phyloP scores from a whole-genome alignment of 2,797 vertebrate genomes.

The Rhinogobio ventralis region DNA sequence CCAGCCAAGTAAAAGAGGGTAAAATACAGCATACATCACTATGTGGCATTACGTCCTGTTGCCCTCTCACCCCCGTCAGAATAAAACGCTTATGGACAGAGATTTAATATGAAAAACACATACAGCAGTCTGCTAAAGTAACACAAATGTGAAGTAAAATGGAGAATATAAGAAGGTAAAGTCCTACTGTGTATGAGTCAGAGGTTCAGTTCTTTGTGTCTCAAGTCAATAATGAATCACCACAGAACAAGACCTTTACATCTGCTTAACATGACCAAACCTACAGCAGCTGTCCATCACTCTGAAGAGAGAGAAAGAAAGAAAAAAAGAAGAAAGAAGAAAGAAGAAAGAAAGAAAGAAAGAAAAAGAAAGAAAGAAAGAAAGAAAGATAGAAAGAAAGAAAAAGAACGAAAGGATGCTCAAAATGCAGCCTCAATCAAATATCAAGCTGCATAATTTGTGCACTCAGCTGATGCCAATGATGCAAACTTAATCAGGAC shows the following conservation, averaged over 20 bases:
- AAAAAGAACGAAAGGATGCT: too few species aligned
- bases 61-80: background rate
- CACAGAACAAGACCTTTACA: constrained; percentile 13
- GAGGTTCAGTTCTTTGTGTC: background rate
- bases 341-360: background rate
- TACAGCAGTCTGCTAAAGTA: background rate
- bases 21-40: background rate
- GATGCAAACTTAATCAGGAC: constrained; percentile 10
- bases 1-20: background rate
- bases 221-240: background rate
- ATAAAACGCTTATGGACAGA: background rate
- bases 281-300: background rate
- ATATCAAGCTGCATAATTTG: background rate
- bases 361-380: background rate
- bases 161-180: background rate
- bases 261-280: constrained; percentile 2
- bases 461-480: background rate
- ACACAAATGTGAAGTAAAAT: background rate
- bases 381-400: background rate
- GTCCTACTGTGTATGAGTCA: constrained; percentile 2
- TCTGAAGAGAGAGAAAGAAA: background rate
- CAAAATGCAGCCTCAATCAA: background rate
- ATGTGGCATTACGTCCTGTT: background rate
- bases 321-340: background rate
- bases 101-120: constrained; percentile 11